A percentile compares a stretch with the other conserved stretches of the same genome.
Conservation (phyloP, 2,113 vertebrate species). For the Bettongia penicillata region DNA sequence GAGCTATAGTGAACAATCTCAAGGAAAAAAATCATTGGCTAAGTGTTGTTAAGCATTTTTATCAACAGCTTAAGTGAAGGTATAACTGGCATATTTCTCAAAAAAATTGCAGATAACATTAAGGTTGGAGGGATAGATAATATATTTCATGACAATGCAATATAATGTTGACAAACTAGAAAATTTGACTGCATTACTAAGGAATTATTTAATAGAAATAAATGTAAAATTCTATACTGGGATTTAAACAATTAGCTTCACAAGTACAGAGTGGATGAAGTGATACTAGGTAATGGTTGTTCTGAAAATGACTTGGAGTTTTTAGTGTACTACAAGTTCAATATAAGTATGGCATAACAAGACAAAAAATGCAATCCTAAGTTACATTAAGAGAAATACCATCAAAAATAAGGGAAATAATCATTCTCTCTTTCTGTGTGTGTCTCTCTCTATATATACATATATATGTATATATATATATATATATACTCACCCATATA, state of each 20-base stretch:
- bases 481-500: too few species aligned
- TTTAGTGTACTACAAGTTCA: too few species aligned
- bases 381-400: conserved; percentile 11
- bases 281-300: conserved; percentile 9
- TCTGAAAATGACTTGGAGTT: background rate
- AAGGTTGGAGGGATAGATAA: conserved; percentile 51
- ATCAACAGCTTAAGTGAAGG: too few species aligned
- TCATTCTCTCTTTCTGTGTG: background rate
- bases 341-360: background rate
- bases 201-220: conserved; percentile 1
- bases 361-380: background rate
- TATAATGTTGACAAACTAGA: conserved; percentile 32
- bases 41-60: too few species aligned
- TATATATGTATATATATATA: too few species aligned
- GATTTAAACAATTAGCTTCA: conserved; percentile 20
- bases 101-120: conserved; percentile 47
- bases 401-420: background rate
- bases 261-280: background rate
- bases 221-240: conserved; percentile 21
- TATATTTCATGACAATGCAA: conserved; percentile 23
- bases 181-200: too few species aligned
- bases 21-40: too few species aligned
- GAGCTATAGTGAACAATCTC: too few species aligned
- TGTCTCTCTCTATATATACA: too few species aligned
- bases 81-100: conserved; percentile 43